phyloP scores from a whole-genome alignment of 2,797 vertebrate genomes.

The Tragopan temminckii region DNA sequence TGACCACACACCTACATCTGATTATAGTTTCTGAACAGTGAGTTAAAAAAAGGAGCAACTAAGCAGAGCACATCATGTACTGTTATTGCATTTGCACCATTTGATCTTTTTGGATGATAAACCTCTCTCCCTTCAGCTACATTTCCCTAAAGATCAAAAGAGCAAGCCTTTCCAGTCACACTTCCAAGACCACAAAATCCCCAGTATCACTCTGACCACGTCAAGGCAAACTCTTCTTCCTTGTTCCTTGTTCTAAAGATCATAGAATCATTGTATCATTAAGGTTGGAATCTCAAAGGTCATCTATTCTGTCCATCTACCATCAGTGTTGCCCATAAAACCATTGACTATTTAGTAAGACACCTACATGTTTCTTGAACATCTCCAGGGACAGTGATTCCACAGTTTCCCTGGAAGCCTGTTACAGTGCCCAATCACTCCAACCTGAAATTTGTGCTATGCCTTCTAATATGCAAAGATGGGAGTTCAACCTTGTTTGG shows the following conservation, averaged over 20 bases:
- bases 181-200: neutral
- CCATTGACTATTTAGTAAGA: no score
- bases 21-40: neutral
- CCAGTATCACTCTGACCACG: neutral
- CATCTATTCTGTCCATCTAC: no score
- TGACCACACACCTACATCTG: neutral
- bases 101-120: rapidly evolving
- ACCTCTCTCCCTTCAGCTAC: neutral
- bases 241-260: neutral
- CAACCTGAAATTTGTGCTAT: no score
- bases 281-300: no score
- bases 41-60: neutral
- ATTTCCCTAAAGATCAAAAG: neutral
- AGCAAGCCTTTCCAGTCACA: neutral
- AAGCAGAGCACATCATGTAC: neutral
- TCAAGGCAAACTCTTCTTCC: neutral
- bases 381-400: no score
- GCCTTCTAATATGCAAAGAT: neutral
- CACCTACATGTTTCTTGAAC: no score
- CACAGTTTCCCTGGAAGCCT: no score
- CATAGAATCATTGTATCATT: no score
- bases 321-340: no score
- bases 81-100: neutral
- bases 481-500: neutral
- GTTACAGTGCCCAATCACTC: no score